A percentile compares a stretch with the other conserved stretches of the same genome.
Evolutionary conservation across 2,113 vertebrate genomes (phyloP).

Genomic region (Rhadina sibilatrix): DNA sequence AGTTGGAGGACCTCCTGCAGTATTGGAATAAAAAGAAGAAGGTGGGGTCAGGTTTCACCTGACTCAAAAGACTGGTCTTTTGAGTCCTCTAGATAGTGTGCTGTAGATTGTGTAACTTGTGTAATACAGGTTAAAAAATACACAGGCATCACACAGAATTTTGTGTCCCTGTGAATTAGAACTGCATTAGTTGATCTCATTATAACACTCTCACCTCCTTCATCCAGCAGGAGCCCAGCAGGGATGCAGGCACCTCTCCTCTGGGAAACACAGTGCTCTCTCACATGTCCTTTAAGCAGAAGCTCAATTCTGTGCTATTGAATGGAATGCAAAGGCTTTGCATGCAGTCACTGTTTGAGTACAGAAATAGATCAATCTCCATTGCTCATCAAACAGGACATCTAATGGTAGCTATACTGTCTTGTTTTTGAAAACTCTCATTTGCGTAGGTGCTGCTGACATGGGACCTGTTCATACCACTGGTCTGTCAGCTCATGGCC

Average conservation of each 20-base stretch:
- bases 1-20: conserved; percentile 91
- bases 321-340: background rate
- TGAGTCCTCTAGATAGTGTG: background rate
- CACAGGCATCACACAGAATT: background rate
- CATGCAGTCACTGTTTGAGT: background rate
- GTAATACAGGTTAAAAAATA: background rate
- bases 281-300: background rate
- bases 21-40: background rate
- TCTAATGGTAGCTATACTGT: background rate
- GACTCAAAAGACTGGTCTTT: no score
- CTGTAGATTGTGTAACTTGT: background rate
- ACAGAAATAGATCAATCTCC: background rate
- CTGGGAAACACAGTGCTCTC: background rate
- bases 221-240: background rate
- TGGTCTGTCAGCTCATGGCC: background rate
- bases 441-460: background rate
- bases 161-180: background rate
- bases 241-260: background rate
- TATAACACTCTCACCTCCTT: background rate
- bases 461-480: background rate
- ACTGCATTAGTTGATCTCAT: background rate
- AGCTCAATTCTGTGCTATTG: background rate
- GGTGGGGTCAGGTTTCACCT: background rate
- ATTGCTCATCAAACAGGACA: background rate
- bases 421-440: background rate